Conservation (phyloP, 2,113 vertebrate species). For the Equus przewalskii region DNA sequence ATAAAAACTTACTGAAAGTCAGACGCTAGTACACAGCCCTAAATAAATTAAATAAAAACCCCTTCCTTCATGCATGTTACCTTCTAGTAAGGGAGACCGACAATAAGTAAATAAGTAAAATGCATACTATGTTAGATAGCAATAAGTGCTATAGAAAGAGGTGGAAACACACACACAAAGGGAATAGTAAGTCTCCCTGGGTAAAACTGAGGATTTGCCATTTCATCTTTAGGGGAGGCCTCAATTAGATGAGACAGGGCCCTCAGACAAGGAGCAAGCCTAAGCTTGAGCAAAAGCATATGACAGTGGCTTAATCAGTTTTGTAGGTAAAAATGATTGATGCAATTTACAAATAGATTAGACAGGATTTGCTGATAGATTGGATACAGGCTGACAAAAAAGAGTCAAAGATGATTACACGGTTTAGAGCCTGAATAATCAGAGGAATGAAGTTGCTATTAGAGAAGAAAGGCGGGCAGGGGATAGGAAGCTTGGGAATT, state of each 20-base stretch:
- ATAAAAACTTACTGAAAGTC: background rate
- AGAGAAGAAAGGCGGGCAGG: background rate
- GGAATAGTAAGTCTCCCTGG: background rate
- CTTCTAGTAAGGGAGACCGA: background rate
- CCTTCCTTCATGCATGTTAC: background rate
- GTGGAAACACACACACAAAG: background rate
- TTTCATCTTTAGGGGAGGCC: background rate
- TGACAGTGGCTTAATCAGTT: background rate
- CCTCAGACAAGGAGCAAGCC: background rate
- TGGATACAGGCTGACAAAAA: background rate
- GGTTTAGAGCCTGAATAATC: background rate
- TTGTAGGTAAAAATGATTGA: background rate
- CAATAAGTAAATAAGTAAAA: slow-evolving; percentile 4
- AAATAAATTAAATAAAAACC: background rate
- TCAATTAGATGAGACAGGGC: background rate
- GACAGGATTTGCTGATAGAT: background rate
- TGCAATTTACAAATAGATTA: background rate
- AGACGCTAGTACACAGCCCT: background rate
- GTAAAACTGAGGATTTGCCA: background rate
- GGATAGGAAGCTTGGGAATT: background rate
- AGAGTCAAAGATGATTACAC: background rate
- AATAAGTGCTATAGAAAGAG: background rate
- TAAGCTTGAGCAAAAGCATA: background rate
- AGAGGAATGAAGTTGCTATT: background rate
- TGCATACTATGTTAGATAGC: background rate